phyloP scores from a whole-genome alignment of 1,140 invertebrate genomes.

The Acromyrmex echinatior region DNA sequence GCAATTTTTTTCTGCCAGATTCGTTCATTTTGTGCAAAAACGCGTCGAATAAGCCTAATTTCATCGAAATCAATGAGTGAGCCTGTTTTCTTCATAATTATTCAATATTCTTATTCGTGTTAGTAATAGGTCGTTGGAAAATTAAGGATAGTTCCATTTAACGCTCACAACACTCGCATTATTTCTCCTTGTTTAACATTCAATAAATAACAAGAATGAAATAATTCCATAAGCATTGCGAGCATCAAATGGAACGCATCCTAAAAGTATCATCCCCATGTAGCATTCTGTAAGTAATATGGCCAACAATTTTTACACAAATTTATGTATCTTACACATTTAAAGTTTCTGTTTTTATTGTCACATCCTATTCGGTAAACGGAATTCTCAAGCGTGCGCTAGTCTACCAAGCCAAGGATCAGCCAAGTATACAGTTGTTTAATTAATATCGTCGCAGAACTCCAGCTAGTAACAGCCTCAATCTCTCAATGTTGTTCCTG shows the following conservation, averaged over 20 bases:
- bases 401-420: slow-evolving; percentile 18
- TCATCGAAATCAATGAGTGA: too few relatives aligned
- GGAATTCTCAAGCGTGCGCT: slow-evolving; percentile 12
- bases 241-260: too few relatives aligned
- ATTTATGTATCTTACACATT: neutral
- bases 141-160: neutral
- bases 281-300: neutral
- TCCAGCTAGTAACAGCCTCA: slow-evolving; percentile 76
- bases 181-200: neutral
- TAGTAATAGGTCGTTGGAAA: neutral
- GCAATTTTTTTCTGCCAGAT: too few relatives aligned
- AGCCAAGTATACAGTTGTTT: slow-evolving; percentile 18
- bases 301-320: neutral
- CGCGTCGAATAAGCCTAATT: too few relatives aligned
- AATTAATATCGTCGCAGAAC: slow-evolving; percentile 38
- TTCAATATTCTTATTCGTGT: neutral
- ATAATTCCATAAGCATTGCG: too few relatives aligned
- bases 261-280: neutral
- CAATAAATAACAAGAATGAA: too few relatives aligned
- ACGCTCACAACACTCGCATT: too few relatives aligned
- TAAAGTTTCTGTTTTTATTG: slow-evolving; percentile 4
- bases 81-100: too few relatives aligned
- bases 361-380: neutral
- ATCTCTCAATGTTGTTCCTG: slow-evolving; percentile 79
- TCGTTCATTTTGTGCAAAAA: too few relatives aligned